A percentile compares a stretch with the other conserved stretches of the same genome.
Conservation (phyloP, 2,797 vertebrate species). For the Eremophila alpestris region DNA sequence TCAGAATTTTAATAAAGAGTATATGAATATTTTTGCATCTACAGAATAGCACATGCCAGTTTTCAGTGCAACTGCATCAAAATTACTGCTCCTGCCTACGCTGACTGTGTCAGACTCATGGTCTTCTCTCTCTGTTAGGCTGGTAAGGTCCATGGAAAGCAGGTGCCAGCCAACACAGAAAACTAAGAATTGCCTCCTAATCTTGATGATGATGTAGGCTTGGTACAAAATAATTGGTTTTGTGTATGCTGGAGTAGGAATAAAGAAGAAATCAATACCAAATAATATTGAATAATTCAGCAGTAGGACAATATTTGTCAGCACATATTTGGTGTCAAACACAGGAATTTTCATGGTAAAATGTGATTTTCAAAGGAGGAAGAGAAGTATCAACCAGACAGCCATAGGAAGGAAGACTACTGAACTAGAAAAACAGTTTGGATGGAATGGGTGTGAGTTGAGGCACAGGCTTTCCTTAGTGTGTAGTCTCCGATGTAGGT, state of each 20-base stretch:
- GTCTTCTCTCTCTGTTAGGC: background rate
- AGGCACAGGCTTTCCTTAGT: background rate
- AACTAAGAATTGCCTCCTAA: background rate
- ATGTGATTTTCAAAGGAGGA: background rate
- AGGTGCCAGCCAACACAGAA: background rate
- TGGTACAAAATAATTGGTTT: background rate
- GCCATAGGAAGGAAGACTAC: background rate
- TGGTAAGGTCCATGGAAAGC: background rate
- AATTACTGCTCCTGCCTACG: background rate
- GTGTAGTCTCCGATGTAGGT: background rate
- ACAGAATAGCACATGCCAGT: background rate
- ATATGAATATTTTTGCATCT: background rate
- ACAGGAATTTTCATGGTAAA: background rate
- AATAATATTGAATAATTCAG: background rate
- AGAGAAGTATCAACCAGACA: background rate
- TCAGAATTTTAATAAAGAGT: background rate
- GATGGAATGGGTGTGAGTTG: background rate
- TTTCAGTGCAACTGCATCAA: background rate
- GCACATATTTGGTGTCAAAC: background rate
- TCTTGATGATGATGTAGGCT: background rate
- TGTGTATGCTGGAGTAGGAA: background rate
- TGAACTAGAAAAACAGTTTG: background rate
- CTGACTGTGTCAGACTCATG: background rate
- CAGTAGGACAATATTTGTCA: background rate
- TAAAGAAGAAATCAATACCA: background rate